Evolutionary conservation across 2,888 invertebrate species (phyloP), one percentile per base, ranked within the genome.

Genomic region (Hemistola chrysoprasaria): DNA sequence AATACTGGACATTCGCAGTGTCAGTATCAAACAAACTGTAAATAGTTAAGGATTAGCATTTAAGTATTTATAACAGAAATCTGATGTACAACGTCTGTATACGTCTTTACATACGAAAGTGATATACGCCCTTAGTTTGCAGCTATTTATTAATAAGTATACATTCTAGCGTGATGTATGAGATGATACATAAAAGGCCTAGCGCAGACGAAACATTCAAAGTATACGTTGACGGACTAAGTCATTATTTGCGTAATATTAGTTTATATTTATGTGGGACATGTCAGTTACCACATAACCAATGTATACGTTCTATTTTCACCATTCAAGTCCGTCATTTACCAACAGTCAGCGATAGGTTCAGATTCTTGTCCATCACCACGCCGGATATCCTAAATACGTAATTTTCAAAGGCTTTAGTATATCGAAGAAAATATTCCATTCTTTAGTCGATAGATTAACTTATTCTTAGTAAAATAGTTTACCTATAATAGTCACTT

Each of bases 41-140:
- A 8, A 35, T 52, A 47, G 23, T 40, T 50, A 48, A 50, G 46
- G 29, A 47, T 59, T 72, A 77, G 67, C 59, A 57, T 67, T 59
- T 73, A 75, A 65, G 58, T 78, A 72, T 69, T 72, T 71, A 65
- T 76, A 78, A 78, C 68, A 61, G 73, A 78, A 85, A 85, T 80
- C 85, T 84, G 83, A 85, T 87, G 87, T 88, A 88, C 87, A 88
- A 87, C 77, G 80, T 82, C 76, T 80, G 86, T 87, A 87, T 87
- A 87, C 86, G 87, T 83, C 74, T 75, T 73, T 68, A 70, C 71
- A 74, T 63, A 64, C 71, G 64, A 66, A 68, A 71, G 75, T 70
- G 68, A 71, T 65, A 53, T 45, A 50, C 34, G 48, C 39, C 42
- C 46, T 47, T 50, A 50, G 42, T 66, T 61, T 23, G 62, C 71